Base-by-base conservation (phyloP, 2,113 vertebrate genomes). In the Saimiri boliviensis region DNA sequence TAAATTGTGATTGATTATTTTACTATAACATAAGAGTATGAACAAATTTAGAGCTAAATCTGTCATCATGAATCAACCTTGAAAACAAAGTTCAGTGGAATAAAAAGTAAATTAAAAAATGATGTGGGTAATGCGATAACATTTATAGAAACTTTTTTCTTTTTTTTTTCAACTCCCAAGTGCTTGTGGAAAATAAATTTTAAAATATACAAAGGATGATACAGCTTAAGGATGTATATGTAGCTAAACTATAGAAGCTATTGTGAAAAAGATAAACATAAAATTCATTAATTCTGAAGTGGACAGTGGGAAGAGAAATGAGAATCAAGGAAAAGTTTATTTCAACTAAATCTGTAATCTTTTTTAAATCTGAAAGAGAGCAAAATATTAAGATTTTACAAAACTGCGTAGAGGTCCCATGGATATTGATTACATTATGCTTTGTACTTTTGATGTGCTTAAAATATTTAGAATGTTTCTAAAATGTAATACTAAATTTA, bases 191-290 rank as follows among this genome's bases (percentile, higher is more conserved):
- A 68, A 35, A 68, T 35, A 68, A 35, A 68, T 35, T 68, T 68
- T 35, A 68, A 92, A 47, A 21, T 60, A 40, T 1, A 66, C 47
- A 14, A 88, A 71, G 88, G 70, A 30, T 80, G 32, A 13, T 32
- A 74, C 42, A 40, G 17, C 84, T 60, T 85, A 82, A 76, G 73
- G 12, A 58, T 86, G 14, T 77, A 52, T 70, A 45, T 80, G 1
- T 80, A 85, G 52, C 42, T 90, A 73, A 89, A 95, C 27, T 85
- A 70, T 81, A 79, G 86, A 94, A 86, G 56, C n/a, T 45, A 87
- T 1, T 16, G 25, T 80, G 70, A 42, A 89, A 93, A 83, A 95
- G n/a, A 79, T 89, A 66, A 93, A 74, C 32, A 32, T 14, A 86
- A 63, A 96, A 63, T 80, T 47, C 32, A 52, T 83, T 90, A 70